Evolutionary conservation across 2,797 vertebrate genomes (phyloP).

Genomic region (Poliocrania exsul): DNA sequence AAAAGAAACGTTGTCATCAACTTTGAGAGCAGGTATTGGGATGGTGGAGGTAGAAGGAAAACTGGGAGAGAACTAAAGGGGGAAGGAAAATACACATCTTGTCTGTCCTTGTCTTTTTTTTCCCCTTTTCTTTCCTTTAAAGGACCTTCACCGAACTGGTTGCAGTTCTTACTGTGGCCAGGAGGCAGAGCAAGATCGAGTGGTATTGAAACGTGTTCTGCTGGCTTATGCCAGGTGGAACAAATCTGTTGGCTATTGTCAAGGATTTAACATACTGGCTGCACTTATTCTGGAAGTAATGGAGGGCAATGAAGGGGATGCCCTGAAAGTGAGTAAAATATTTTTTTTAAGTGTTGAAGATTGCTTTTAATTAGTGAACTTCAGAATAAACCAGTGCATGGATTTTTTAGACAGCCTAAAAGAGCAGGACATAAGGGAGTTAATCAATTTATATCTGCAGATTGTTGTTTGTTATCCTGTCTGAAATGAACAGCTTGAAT

Average conservation of each 20-base stretch:
- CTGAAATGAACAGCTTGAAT: neutral
- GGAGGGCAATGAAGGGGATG: slow-evolving; percentile 94
- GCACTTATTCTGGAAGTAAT: slow-evolving; percentile 97
- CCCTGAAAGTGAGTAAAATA: slow-evolving; percentile 86
- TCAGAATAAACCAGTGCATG: neutral
- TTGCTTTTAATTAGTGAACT: neutral
- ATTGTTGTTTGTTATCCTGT: neutral
- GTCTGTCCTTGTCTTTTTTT: neutral
- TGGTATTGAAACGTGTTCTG: slow-evolving; percentile 93
- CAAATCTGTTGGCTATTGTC: slow-evolving; percentile 95
- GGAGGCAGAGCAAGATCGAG: slow-evolving; percentile 95
- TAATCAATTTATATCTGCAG: neutral
- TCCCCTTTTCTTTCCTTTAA: neutral
- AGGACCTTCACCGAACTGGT: slow-evolving; percentile 98
- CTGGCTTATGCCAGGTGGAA: slow-evolving; percentile 98
- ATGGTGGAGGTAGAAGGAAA: neutral
- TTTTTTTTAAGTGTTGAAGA: neutral
- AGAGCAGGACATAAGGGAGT: neutral
- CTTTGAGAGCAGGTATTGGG: neutral
- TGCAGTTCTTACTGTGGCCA: slow-evolving; percentile 98
- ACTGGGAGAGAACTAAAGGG: neutral
- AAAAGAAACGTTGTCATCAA: neutral
- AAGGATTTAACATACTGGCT: slow-evolving; percentile 97
- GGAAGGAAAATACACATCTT: neutral
- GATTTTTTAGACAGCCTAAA: neutral